Percentiles rank a stretch among this genome's conserved stretches.
Conservation (phyloP, 1,140 invertebrate genomes). For the Triops longicaudatus region DNA sequence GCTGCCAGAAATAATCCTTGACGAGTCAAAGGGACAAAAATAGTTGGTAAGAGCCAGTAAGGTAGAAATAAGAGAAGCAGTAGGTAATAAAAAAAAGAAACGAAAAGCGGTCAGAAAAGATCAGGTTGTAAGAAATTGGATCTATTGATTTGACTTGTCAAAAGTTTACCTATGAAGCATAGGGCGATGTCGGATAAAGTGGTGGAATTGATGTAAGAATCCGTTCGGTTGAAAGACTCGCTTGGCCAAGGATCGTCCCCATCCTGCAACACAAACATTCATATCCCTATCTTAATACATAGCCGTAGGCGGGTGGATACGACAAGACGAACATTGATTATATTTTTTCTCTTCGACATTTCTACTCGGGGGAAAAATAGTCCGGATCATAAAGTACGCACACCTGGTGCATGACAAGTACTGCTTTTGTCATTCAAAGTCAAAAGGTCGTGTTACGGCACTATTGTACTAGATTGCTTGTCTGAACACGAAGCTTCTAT, state of each 20-base stretch:
- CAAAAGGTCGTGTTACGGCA: not conserved
- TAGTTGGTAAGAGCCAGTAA: not conserved
- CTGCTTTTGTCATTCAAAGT: not conserved
- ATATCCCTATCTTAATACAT: not conserved
- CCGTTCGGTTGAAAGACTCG: not conserved
- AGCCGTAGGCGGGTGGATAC: not conserved
- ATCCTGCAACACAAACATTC: constrained; percentile 7
- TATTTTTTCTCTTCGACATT: not conserved
- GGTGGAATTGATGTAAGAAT: constrained; percentile 2
- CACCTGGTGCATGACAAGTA: constrained; percentile 6
- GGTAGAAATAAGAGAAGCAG: not conserved
- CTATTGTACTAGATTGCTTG: not conserved
- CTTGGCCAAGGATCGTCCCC: not conserved
- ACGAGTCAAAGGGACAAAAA: not conserved
- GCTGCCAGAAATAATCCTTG: constrained; percentile 74
- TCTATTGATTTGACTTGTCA: constrained; percentile 3
- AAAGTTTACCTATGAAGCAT: constrained; percentile 8
- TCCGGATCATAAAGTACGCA: not conserved
- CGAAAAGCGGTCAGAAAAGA: not conserved
- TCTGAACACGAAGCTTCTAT: not conserved
- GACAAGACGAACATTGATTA: not conserved
- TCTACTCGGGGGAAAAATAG: not conserved
- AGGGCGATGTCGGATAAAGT: constrained; percentile 7
- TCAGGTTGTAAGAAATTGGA: constrained; percentile 4
- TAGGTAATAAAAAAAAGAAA: not conserved